Conservation (phyloP, 2,888 invertebrate species). For the Exephanes ischioxanthus region DNA sequence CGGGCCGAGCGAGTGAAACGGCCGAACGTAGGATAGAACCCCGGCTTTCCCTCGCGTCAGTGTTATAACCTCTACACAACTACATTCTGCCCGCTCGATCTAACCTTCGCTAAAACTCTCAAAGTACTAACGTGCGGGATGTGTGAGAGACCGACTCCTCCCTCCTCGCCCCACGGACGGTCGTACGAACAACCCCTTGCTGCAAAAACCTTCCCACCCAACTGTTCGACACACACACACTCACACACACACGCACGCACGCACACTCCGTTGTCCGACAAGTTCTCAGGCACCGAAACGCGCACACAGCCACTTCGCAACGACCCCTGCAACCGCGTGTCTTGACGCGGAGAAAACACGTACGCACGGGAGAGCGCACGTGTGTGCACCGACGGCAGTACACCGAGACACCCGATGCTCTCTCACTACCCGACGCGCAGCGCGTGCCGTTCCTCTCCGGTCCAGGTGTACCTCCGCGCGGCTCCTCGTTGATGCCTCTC, state of each 20-base stretch:
- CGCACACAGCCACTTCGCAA: constrained; percentile 28
- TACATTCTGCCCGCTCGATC: constrained; percentile 33
- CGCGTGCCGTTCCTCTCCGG: constrained; percentile 36
- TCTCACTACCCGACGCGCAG: constrained; percentile 3
- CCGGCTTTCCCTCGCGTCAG: constrained; percentile 18
- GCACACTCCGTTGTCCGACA: constrained; percentile 5
- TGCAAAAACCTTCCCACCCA: constrained; percentile 60
- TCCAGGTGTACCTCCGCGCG: constrained; percentile 52
- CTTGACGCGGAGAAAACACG: not conserved
- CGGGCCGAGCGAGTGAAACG: constrained; percentile 11
- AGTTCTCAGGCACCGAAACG: constrained; percentile 25
- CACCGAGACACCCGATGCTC: not conserved
- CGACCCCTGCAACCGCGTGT: constrained; percentile 31
- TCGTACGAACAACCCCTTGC: constrained; percentile 56
- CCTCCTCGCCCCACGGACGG: constrained; percentile 67
- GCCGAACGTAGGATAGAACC: not conserved
- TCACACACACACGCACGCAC: constrained; percentile 66
- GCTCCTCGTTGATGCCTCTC: not conserved
- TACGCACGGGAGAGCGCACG: constrained; percentile 30
- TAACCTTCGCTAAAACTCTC: constrained; percentile 45
- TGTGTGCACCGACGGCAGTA: constrained; percentile 17
- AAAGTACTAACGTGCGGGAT: constrained; percentile 28
- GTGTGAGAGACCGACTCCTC: constrained; percentile 57
- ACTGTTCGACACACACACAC: constrained; percentile 65
- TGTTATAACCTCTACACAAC: not conserved